Evolutionary conservation across 1,140 invertebrate genomes (phyloP).

Genomic region (Drosophila pruinosa): DNA sequence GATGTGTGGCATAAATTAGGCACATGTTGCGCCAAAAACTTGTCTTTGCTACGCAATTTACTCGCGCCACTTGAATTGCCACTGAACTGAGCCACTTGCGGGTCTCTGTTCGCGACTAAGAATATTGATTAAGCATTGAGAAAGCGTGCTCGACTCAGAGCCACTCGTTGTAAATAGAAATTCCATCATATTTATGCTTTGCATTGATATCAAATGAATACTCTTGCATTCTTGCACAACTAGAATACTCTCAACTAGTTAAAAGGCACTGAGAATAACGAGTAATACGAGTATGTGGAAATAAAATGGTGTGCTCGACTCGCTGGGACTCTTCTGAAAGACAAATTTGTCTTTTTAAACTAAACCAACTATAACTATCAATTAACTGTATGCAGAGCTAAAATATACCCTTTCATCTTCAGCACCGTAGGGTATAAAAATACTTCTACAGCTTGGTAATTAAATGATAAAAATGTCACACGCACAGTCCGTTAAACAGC

Average conservation of each 20-base stretch:
- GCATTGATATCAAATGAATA: no score
- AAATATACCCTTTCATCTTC: no score
- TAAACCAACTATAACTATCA: no score
- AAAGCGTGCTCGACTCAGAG: not conserved
- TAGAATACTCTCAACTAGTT: no score
- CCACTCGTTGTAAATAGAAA: not conserved
- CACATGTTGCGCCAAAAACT: slow-evolving; percentile 41
- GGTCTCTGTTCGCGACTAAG: slow-evolving; percentile 3
- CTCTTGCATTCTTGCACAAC: no score
- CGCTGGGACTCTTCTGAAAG: no score
- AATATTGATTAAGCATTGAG: slow-evolving; percentile 18
- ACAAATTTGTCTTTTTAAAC: no score
- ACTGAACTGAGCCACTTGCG: not conserved
- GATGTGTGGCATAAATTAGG: slow-evolving; percentile 39
- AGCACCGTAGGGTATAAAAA: slow-evolving; percentile 8
- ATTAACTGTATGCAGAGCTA: no score
- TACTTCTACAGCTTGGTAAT: slow-evolving; percentile 22
- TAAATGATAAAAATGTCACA: slow-evolving; percentile 42
- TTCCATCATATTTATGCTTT: not conserved
- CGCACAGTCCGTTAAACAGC: slow-evolving; percentile 30
- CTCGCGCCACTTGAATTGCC: not conserved
- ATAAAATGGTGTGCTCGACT: no score
- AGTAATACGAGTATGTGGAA: no score
- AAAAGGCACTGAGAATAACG: no score
- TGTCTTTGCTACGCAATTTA: slow-evolving; percentile 29